phyloP scores from a whole-genome alignment of 2,797 vertebrate species.

The Rhynchonycteris naso region DNA sequence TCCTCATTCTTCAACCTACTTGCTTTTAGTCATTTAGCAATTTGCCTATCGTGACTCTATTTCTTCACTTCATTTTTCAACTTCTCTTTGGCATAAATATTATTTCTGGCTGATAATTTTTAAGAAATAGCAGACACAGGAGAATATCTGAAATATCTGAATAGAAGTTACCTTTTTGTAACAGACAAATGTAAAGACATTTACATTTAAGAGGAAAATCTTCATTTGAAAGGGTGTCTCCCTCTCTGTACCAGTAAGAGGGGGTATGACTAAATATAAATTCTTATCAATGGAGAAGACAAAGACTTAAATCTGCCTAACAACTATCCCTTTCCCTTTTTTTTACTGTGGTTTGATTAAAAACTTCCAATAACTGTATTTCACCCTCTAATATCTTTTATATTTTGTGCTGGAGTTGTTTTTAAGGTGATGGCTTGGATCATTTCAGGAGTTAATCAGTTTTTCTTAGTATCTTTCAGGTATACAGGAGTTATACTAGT shows the following conservation, averaged over 20 bases:
- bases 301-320: not conserved
- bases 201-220: not conserved
- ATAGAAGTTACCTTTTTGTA: not conserved
- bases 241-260: not conserved
- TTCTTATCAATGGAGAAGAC: not conserved
- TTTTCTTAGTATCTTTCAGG: not conserved
- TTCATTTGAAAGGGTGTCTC: not conserved
- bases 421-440: not conserved
- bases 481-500: not conserved
- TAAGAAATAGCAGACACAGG: not conserved
- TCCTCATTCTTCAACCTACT: not conserved
- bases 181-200: not conserved
- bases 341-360: not conserved
- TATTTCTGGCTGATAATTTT: not conserved
- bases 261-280: not conserved
- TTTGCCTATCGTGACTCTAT: not conserved
- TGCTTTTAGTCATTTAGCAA: not conserved
- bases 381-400: not conserved
- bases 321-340: not conserved
- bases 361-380: not conserved
- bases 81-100: not conserved
- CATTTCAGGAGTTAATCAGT: not conserved
- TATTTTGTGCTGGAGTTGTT: not conserved
- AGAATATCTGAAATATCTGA: not conserved
- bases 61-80: not conserved